Base-by-base conservation (phyloP, 1,140 invertebrate species). In the Macrocentrus cingulum region DNA sequence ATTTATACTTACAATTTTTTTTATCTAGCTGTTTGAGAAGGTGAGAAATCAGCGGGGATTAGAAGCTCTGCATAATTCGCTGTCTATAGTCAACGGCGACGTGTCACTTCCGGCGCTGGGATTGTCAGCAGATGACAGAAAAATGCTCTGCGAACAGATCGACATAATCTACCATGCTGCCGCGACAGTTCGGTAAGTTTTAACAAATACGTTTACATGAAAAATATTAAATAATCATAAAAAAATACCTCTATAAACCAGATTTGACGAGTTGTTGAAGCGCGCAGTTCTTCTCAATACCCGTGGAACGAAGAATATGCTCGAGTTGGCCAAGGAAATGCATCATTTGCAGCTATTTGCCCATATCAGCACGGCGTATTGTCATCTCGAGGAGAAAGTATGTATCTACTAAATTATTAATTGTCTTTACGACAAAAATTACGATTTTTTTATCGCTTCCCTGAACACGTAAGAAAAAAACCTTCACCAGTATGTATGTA, bases 141-240 rank as follows among this genome's bases (percentile, higher is more conserved):
- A 87, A 54, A 77, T 83, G 13, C 71, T 98, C 0, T 80, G 81
- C 18, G 82, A 91, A 3, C 85, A 88, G 60, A 84, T 95, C 1
- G 82, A 88, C 32, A 86, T 97, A 45, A 88, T 98, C 0, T 93
- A 94, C 69, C 95, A 97, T 69, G 91, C 85, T 22, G 96, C 95
- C 0, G 96, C 96, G 0, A 97, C 95, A 37, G 91, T 91, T 53
- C 82, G 84, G 83, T 85, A 46, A 48, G 34, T 44, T 29, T 32
- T 32, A n/a, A 59, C 23, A 42, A 11, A n/a, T 25, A n/a, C 7
- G 29, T 42, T 23, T 18, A 1, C 22, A 51, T 15, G 16, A 5
- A 36, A 51, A 51, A 13, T 57, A 5, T 49, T 44, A 2, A 3
- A 8, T 16, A 19, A 18, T 16, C 20, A 49, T 34, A 36, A 49